A percentile compares a stretch with the other conserved stretches of the same genome.
Evolutionary conservation across 2,888 invertebrate species (phyloP).

Genomic region (Pyrocoelia pectoralis): DNA sequence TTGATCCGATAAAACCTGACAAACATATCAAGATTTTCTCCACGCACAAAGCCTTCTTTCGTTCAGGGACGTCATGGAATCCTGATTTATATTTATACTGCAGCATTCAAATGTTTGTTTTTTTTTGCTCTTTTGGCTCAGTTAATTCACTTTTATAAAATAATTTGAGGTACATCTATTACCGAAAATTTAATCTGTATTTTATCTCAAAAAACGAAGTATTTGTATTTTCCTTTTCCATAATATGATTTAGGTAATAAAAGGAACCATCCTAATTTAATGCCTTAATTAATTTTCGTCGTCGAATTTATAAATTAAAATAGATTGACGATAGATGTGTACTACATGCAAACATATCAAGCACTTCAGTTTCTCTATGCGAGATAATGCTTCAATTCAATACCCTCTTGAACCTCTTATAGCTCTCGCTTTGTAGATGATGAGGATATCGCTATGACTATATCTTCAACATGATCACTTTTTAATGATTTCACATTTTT

Average conservation of each 20-base stretch:
- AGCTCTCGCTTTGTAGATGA: background rate
- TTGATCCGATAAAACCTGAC: constrained; percentile 59
- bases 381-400: background rate
- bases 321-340: background rate
- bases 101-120: constrained; percentile 18
- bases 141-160: constrained; percentile 5
- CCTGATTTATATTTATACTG: constrained; percentile 45
- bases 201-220: no score
- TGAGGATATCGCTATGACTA: no score
- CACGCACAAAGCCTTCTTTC: constrained; percentile 40
- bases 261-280: no score
- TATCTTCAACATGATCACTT: no score
- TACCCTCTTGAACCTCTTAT: background rate
- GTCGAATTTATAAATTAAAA: no score
- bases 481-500: no score
- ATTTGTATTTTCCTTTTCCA: no score
- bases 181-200: background rate
- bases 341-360: background rate
- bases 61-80: constrained; percentile 41
- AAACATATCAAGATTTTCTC: constrained; percentile 57
- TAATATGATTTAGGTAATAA: no score
- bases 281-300: no score
- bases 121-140: background rate
- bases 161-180: background rate
- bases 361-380: background rate